Evolutionary conservation across 2,797 vertebrate species (phyloP), one percentile per base, ranked within the genome.

Genomic region (Erpetoichthys calabaricus): DNA sequence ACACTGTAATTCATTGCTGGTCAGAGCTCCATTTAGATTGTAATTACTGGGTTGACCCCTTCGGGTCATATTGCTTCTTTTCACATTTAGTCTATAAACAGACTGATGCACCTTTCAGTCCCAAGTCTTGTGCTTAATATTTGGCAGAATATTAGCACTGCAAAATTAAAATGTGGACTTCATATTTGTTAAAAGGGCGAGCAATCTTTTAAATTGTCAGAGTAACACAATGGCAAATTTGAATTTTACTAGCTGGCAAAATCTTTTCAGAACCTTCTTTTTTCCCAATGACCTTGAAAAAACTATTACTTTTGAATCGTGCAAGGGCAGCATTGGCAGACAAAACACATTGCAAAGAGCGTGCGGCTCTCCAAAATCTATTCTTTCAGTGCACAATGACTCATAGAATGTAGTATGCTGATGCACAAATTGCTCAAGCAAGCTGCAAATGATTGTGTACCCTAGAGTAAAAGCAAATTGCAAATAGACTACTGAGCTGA

Each of bases 1-100:
- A 81, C 79, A 78, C 78, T 77, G 79, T 82, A 82, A 84, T 83
- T 84, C 81, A 84, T 75, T 78, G 68, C 75, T 85, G 82, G 79
- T 80, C 81, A 83, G 79, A 78, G 69, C 68, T 85, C 74, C 75
- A 70, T 57, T 75, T 80, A 80, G 72, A 78, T 73, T 80, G 76
- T 78, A 75, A 80, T 83, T 77, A 82, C 74, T 64, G 60, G 0
- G 0, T 64, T 79, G 80, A 82, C 81, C 80, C 77, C 70, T 53
- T 59, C 7, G 60, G 83, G 80, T 85, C 78, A 80, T 0, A 2
- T 59, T 4, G 67, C 62, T 68, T 69, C 66, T 69, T 67, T 70
- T 73, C 67, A 73, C 64, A 71, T 74, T 65, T 61, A 64, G 71
- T 77, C 77, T 79, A 80, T 82, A 83, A 83, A 84, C 80, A 82